Conservation (phyloP, 2,113 vertebrate genomes). For the Phylloscopus trochiloides region DNA sequence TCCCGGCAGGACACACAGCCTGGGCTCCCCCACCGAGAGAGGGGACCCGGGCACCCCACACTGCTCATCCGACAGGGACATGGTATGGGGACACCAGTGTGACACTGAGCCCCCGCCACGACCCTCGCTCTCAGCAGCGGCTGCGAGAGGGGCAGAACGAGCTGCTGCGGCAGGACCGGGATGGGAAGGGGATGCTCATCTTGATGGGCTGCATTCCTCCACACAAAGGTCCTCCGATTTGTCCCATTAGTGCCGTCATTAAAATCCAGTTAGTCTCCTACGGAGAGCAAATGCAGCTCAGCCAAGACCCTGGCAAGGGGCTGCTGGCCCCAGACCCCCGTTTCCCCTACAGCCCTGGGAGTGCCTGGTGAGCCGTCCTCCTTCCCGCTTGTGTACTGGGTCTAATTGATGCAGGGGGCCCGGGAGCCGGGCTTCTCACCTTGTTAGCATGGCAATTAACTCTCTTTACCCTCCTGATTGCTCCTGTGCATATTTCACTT, state of each 20-base stretch:
- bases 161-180: neutral
- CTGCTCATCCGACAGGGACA: rapidly evolving
- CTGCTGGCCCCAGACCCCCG: neutral
- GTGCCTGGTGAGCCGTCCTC: neutral
- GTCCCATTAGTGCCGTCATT: conserved; percentile 79
- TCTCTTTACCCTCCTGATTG: conserved; percentile 82
- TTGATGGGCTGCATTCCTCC: conserved; percentile 40
- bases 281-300: conserved; percentile 49
- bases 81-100: rapidly evolving
- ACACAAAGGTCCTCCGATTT: conserved; percentile 70
- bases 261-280: conserved; percentile 69
- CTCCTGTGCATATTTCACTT: conserved; percentile 83
- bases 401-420: conserved; percentile 43
- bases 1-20: rapidly evolving
- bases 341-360: neutral
- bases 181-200: neutral
- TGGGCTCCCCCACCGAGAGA: neutral
- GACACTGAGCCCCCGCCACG: neutral
- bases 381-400: conserved; percentile 60
- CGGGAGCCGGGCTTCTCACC: conserved; percentile 77
- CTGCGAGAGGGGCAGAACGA: rapidly evolving
- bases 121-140: neutral
- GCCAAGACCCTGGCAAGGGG: neutral
- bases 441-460: conserved; percentile 84
- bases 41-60: neutral